Evolutionary conservation across 2,797 vertebrate genomes (phyloP).

Genomic region (Amniataba percoides): DNA sequence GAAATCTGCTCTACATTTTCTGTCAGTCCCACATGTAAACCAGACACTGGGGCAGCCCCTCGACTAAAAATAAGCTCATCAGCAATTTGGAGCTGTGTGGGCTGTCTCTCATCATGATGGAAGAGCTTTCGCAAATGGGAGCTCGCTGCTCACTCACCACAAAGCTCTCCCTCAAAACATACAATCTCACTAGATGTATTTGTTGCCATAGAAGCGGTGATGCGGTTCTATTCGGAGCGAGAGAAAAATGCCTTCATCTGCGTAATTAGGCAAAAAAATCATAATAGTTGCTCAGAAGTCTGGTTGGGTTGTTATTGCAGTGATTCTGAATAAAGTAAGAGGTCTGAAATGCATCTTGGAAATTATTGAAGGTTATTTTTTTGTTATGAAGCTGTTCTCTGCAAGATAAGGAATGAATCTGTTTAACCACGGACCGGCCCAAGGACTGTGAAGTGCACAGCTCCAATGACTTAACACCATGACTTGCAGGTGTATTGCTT

Average conservation of each 20-base stretch:
- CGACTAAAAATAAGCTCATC: conserved; percentile 84
- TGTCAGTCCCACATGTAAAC: conserved; percentile 74
- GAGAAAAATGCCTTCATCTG: conserved; percentile 31
- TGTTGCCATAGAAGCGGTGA: conserved; percentile 55
- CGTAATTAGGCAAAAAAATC: conserved; percentile 49
- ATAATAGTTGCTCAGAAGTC: conserved; percentile 10
- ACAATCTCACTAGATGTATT: conserved; percentile 39
- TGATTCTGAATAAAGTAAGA: conserved; percentile 30
- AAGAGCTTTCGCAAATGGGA: conserved; percentile 64
- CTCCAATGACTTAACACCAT: conserved; percentile 73
- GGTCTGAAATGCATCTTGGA: conserved; percentile 35
- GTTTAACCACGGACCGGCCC: conserved; percentile 53
- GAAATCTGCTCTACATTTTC: conserved; percentile 87
- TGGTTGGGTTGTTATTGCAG: conserved; percentile 20
- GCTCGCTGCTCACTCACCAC: conserved; percentile 48
- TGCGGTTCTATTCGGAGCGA: conserved; percentile 16
- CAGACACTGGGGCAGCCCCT: conserved; percentile 77
- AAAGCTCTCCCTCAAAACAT: conserved; percentile 43
- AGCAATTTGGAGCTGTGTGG: conserved; percentile 81
- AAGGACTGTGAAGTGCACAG: conserved; percentile 72
- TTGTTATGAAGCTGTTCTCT: conserved; percentile 57
- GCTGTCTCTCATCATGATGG: conserved; percentile 78
- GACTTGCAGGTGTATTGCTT: conserved; percentile 81
- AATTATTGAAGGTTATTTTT: conserved; percentile 41
- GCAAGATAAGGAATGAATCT: conserved; percentile 57